Evolutionary conservation across 2,888 invertebrate species (phyloP).

Genomic region (Rhagophthalmus giganteus): DNA sequence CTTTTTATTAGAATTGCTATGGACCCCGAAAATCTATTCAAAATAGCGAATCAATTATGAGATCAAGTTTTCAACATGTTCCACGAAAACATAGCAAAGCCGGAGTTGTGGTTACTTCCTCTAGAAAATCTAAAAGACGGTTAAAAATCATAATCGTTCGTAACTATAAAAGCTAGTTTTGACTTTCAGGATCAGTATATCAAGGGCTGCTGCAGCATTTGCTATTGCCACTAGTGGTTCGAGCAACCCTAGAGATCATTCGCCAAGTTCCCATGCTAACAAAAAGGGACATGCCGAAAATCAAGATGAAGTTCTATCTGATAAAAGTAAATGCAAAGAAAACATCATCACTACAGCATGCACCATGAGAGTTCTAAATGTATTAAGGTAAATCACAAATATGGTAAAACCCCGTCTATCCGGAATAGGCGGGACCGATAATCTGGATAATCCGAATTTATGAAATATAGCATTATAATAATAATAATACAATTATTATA

Average conservation of each 20-base stretch:
- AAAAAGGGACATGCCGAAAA: slow-evolving; percentile 42
- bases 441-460: too few species aligned
- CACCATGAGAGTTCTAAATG: slow-evolving; percentile 89
- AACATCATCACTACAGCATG: slow-evolving; percentile 90
- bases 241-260: slow-evolving; percentile 76
- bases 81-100: slow-evolving; percentile 70
- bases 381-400: slow-evolving; percentile 74
- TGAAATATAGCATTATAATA: too few species aligned
- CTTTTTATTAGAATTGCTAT: slow-evolving; percentile 56
- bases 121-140: slow-evolving; percentile 85
- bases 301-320: slow-evolving; percentile 51
- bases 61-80: slow-evolving; percentile 65
- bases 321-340: slow-evolving; percentile 65
- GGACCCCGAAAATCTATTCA: slow-evolving; percentile 56
- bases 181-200: slow-evolving; percentile 83
- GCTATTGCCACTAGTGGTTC: slow-evolving; percentile 90
- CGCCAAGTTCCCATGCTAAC: slow-evolving; percentile 48
- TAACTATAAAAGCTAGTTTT: too few species aligned
- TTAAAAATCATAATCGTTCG: slow-evolving; percentile 46
- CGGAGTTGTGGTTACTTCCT: slow-evolving; percentile 89
- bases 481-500: too few species aligned
- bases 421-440: too few species aligned
- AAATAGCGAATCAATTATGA: slow-evolving; percentile 55
- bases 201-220: slow-evolving; percentile 86
- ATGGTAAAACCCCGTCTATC: too few species aligned